A percentile compares a stretch with the other conserved stretches of the same genome.
phyloP scores from a whole-genome alignment of 1,140 invertebrate genomes.

The Drosophila ercepeae region DNA sequence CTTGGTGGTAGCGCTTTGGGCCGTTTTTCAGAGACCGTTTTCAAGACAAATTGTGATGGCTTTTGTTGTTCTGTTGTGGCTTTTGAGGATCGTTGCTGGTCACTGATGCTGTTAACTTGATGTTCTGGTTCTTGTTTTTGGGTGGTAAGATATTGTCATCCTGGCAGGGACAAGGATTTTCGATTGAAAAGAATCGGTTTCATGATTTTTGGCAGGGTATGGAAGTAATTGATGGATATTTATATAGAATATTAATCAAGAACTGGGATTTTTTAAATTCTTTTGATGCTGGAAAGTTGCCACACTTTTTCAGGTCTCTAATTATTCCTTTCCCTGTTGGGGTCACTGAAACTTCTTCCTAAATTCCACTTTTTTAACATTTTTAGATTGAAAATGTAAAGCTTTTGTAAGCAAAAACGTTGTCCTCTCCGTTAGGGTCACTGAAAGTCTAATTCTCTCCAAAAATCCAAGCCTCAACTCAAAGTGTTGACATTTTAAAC shows the following conservation, averaged over 20 bases:
- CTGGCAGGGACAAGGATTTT: not conserved
- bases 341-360: too few species aligned
- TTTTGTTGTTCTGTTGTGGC: constrained; percentile 26
- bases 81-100: not conserved
- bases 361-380: too few species aligned
- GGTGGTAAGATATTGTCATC: constrained; percentile 12
- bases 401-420: too few species aligned
- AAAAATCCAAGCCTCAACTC: not conserved
- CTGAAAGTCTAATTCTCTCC: not conserved
- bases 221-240: too few species aligned
- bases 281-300: too few species aligned
- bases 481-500: constrained; percentile 13
- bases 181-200: too few species aligned
- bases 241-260: too few species aligned
- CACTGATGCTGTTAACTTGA: constrained; percentile 2
- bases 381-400: too few species aligned
- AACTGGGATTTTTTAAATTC: too few species aligned
- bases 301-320: too few species aligned
- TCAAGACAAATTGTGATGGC: constrained; percentile 75
- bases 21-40: constrained; percentile 36
- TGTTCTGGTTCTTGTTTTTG: not conserved
- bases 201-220: too few species aligned
- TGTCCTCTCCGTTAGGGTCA: not conserved
- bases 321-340: too few species aligned
- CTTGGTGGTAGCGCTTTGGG: constrained; percentile 62